These are phyloP conservation scores for Meriones psammophilus DNA, from an alignment of 2,797 vertebrate species.

Conservation along the genomic window DNA sequence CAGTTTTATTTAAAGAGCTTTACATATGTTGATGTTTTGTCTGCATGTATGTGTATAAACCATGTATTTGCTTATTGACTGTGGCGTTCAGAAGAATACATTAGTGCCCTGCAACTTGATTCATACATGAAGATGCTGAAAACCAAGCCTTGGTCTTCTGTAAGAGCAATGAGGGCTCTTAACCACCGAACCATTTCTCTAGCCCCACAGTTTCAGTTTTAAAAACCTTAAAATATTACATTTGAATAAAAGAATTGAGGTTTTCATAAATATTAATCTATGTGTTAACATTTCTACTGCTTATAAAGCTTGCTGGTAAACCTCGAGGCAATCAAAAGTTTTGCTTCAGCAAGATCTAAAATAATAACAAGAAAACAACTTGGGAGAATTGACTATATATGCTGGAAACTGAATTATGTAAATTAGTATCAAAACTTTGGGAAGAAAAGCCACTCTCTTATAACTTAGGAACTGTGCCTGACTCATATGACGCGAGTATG, in stretches of 20 bases:
- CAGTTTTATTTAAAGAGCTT: slow-evolving; percentile 2
- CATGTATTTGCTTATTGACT: neutral
- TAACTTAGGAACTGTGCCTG: slow-evolving; percentile 14
- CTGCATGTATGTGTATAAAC: neutral
- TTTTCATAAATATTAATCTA: slow-evolving; percentile 73
- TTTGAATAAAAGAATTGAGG: slow-evolving; percentile 62
- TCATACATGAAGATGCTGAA: neutral
- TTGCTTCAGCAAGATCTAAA: slow-evolving; percentile 79
- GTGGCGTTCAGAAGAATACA: neutral
- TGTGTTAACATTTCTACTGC: slow-evolving; percentile 60
- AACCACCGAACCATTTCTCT: neutral
- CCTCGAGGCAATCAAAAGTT: slow-evolving; percentile 75
- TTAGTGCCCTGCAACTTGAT: neutral
- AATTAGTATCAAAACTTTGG: slow-evolving; percentile 66
- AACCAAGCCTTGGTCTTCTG: too few relatives aligned
- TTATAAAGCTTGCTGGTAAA: slow-evolving; percentile 67
- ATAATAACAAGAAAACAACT: slow-evolving; percentile 65
- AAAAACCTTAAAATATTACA: slow-evolving; percentile 39
- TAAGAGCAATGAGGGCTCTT: neutral
- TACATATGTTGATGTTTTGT: neutral
- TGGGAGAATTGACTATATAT: slow-evolving; percentile 54
- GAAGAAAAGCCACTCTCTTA: slow-evolving; percentile 38
- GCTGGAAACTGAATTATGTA: slow-evolving; percentile 70
- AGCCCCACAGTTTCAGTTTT: neutral
- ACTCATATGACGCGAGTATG: neutral